Percentiles rank a stretch among this genome's conserved stretches.
These are phyloP conservation scores for Calcarius lapponicus DNA, from an alignment of 2,797 vertebrate genomes.

Conservation along the genomic window DNA sequence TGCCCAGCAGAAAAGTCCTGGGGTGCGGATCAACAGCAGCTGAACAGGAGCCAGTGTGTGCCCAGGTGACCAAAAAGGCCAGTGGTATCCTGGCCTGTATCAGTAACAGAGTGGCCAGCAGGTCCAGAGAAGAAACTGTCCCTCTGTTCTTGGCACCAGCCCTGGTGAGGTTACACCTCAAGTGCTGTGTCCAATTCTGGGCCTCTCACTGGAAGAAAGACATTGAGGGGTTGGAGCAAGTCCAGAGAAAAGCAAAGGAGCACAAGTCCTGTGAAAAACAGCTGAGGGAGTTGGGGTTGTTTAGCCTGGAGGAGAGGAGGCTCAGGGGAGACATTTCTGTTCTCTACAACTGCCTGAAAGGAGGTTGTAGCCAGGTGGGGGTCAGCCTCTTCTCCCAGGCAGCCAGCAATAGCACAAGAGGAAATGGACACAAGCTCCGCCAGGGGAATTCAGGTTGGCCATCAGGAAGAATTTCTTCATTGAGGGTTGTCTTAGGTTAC, in stretches of 20 bases:
- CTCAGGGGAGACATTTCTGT: not conserved
- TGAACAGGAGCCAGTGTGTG: not conserved
- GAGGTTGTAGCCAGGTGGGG: not conserved
- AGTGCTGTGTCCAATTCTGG: not conserved
- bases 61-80: not conserved
- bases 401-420: not conserved
- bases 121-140: not conserved
- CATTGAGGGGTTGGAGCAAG: accelerated
- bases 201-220: not conserved
- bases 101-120: not conserved
- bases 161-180: too few species aligned
- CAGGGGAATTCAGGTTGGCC: not conserved
- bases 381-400: not conserved
- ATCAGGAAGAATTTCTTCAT: not conserved
- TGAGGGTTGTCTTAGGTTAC: not conserved
- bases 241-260: not conserved
- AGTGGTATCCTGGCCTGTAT: not conserved
- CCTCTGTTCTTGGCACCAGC: not conserved
- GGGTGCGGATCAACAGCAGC: not conserved
- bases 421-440: not conserved
- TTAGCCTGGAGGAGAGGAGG: not conserved
- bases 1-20: not conserved
- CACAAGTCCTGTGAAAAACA: not conserved
- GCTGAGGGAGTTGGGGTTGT: not conserved
- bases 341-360: not conserved